These are phyloP conservation scores for Xylocopa sonorina DNA, from an alignment of 1,140 invertebrate genomes.

Conservation along the genomic window DNA sequence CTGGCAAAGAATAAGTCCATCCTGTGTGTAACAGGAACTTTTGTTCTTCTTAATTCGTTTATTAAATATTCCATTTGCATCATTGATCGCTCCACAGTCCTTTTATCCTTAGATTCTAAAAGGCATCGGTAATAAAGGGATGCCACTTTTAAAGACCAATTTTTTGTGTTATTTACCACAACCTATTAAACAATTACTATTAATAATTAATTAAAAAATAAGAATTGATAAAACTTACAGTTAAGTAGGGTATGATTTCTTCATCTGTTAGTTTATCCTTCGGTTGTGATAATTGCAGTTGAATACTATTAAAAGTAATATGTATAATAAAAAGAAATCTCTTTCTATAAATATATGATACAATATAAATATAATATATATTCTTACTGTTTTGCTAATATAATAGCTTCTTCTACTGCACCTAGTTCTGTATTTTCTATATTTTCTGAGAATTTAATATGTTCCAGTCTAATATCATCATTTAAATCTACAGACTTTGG, in stretches of 20 bases:
- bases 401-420: slow-evolving; percentile 89
- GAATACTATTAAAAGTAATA: slow-evolving; percentile 80
- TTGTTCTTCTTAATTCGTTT: slow-evolving; percentile 81
- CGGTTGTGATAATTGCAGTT: slow-evolving; percentile 88
- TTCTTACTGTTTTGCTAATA: slow-evolving; percentile 88
- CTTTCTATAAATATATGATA: slow-evolving; percentile 10
- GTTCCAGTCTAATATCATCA: slow-evolving; percentile 92
- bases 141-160: slow-evolving; percentile 87
- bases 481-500: slow-evolving; percentile 87
- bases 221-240: slow-evolving; percentile 79
- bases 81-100: slow-evolving; percentile 93
- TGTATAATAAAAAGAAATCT: slow-evolving; percentile 36
- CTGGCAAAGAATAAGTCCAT: slow-evolving; percentile 85
- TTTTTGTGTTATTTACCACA: slow-evolving; percentile 80
- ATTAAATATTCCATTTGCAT: slow-evolving; percentile 92
- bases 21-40: slow-evolving; percentile 79
- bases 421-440: slow-evolving; percentile 84
- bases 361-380: slow-evolving; percentile 18
- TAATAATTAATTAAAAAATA: neutral
- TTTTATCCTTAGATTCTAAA: slow-evolving; percentile 88
- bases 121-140: slow-evolving; percentile 88
- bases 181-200: slow-evolving; percentile 57
- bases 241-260: slow-evolving; percentile 91
- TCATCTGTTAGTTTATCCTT: slow-evolving; percentile 90
- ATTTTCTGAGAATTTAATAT: slow-evolving; percentile 87